Evolutionary conservation across 2,113 vertebrate species (phyloP), one percentile per base, ranked within the genome.

Genomic region (Accipiter cooperii): DNA sequence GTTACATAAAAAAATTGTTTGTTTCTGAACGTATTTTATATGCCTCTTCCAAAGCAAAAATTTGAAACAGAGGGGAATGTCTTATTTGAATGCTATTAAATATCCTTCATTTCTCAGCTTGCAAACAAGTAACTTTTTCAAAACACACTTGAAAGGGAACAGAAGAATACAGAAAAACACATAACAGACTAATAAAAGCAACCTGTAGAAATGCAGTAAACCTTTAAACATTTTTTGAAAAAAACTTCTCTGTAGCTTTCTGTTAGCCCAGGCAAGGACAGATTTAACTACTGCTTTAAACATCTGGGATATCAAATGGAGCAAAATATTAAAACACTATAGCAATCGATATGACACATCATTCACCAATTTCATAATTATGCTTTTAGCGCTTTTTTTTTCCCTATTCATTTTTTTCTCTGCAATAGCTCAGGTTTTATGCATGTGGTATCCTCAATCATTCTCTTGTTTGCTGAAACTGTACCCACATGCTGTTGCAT

Each of bases 1-100:
- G 84, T 91, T 96, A 54, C 77, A 58, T 89, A 73, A 87, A 90
- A 63, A 87, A 88, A 84, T 46, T 80, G 68, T 83, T 96, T 96
- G 89, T 96, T 96, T 96, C 89, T 95, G 74, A 66, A 93, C 78
- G 61, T 87, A 93, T 96, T 95, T 96, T 82, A 91, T 91, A 66
- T 95, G 94, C 91, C 95, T 97, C 91, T 95, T 96, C 89, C 89
- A 93, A 81, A 96, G 70, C 78, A 91, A 76, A 76, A 85, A 80
- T 94, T 89, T 92, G 68, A 96, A 96, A 89, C 73, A 63, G 77
- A 92, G 17, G 52, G 57, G 44, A 93, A 90, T 93, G 92, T 95
- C 86, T 95, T 92, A 78, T 82, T 91, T 94, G 84, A 95, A 94
- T 96, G 61, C 81, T 94, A 84, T 97, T 96, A 96, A 95, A 96